phyloP scores from a whole-genome alignment of 2,888 invertebrate genomes.

The Drosophila neutralis region DNA sequence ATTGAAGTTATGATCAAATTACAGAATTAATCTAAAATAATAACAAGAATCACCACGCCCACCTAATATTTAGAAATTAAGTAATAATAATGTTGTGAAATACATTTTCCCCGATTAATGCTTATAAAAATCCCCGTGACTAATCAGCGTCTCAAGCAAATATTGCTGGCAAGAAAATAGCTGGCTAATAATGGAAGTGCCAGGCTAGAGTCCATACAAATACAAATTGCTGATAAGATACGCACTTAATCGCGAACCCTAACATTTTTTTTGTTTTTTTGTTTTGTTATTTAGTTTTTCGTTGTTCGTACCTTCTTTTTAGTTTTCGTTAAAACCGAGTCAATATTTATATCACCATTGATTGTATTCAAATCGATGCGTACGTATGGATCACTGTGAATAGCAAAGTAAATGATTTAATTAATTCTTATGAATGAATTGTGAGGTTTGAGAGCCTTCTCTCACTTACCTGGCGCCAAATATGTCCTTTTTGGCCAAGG shows the following conservation, averaged over 20 bases:
- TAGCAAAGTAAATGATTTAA: not conserved
- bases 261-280: not conserved
- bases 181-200: constrained; percentile 5
- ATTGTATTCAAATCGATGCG: constrained; percentile 94
- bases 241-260: not conserved
- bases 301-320: constrained; percentile 92
- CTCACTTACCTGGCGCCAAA: constrained; percentile 95
- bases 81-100: not conserved
- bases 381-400: constrained; percentile 97
- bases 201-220: not conserved
- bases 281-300: not conserved
- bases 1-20: not conserved
- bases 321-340: constrained; percentile 97
- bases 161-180: constrained; percentile 13
- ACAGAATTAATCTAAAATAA: not conserved
- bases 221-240: constrained; percentile 61
- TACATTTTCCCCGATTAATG: constrained; percentile 5
- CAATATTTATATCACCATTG: constrained; percentile 94
- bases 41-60: not conserved
- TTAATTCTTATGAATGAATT: not conserved
- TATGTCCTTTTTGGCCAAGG: constrained; percentile 98
- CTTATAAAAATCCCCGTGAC: constrained; percentile 18
- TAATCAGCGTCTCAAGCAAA: constrained; percentile 5
- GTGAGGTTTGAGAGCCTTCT: not conserved
- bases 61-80: not conserved